Evolutionary conservation across 2,888 invertebrate species (phyloP), one percentile per base, ranked within the genome.

Genomic region (Aradus depressus): DNA sequence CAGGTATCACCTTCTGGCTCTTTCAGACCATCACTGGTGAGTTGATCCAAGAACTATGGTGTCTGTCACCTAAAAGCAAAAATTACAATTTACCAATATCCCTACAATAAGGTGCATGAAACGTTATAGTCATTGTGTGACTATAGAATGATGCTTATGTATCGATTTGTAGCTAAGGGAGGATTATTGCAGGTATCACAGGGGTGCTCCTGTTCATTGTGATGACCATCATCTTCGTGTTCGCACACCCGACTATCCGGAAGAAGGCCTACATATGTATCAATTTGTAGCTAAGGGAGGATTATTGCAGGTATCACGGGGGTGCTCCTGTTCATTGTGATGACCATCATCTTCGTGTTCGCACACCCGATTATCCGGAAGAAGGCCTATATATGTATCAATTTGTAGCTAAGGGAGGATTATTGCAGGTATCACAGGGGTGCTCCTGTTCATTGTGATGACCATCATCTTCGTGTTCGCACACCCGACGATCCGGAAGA

Each of bases 401-500:
- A 16, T 39, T 4, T 39, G 16, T 18, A 4, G 18, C 4, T 18
- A 19, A 19, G n/a, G 5, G 5, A 8, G 16, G 14, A 3, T 34
- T 49, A 16, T 43, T 39, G 18, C 65, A 87, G 90, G 92, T 57
- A 68, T 88, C 3, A 89, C 86, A 2, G 92, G 93, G 10, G 87
- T 95, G 1, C 64, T 89, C 2, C 72, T 95, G 1, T 93, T 91
- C 65, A 74, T 87, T 47, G 81, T 92, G 48, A 92, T 93, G 86
- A 86, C 88, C 65, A 83, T 93, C 48, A 95, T 96, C 60, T 92
- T 93, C 65, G 85, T 92, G n/a, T 96, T 96, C 66, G 93, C 95
- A 0, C 91, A 93, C 70, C 92, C 93, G 0, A 80, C 81, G 3
- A 86, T 95, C 54, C 77, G 95, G 41, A 88, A 91, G 67, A 84